Percentiles rank a stretch among this genome's conserved stretches.
phyloP scores from a whole-genome alignment of 2,113 vertebrate species.

The Uropsilus gracilis region DNA sequence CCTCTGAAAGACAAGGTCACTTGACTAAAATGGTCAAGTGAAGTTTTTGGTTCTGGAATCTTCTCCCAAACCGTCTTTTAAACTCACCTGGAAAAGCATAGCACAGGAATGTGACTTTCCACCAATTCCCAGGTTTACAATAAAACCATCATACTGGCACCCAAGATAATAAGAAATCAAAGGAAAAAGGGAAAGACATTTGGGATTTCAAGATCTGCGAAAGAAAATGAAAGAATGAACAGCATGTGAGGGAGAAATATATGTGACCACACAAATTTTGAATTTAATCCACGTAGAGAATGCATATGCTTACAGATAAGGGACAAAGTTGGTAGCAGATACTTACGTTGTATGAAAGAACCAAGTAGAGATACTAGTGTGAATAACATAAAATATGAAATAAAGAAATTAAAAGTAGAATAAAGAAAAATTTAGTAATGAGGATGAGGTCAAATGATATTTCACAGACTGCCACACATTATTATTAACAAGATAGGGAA shows the following conservation, averaged over 20 bases:
- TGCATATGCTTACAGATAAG: not conserved
- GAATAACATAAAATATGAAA: not conserved
- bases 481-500: not conserved
- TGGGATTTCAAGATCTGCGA: not conserved
- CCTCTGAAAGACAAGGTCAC: not conserved
- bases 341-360: not conserved
- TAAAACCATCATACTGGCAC: not conserved
- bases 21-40: not conserved
- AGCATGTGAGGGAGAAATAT: not conserved
- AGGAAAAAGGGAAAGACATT: not conserved
- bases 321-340: not conserved
- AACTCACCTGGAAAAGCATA: not conserved
- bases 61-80: not conserved
- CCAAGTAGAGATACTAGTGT: not conserved
- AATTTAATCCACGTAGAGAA: not conserved
- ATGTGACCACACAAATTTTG: not conserved
- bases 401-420: not conserved
- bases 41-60: not conserved
- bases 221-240: not conserved
- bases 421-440: not conserved
- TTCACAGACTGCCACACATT: not conserved
- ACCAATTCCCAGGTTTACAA: not conserved
- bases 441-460: not conserved
- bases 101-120: not conserved
- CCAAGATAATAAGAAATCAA: not conserved